These are phyloP conservation scores for Microtus oregoni DNA, from an alignment of 2,113 vertebrate genomes.

Conservation along the genomic window DNA sequence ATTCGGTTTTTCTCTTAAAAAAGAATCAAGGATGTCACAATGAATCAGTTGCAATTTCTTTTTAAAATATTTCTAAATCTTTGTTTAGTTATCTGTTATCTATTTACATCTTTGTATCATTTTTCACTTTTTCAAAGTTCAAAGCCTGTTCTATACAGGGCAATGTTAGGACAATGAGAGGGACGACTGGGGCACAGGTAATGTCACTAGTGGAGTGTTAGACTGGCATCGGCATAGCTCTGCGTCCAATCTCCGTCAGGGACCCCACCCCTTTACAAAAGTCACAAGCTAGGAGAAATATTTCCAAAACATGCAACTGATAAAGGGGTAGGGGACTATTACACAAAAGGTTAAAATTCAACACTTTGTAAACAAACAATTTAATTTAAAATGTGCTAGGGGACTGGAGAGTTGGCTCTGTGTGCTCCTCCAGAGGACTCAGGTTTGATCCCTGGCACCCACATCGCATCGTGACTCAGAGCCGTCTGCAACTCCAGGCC, in stretches of 20 bases:
- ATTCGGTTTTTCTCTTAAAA: constrained; percentile 1
- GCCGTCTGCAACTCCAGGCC: not conserved
- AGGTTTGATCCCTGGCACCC: not conserved
- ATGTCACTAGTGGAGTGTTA: no score
- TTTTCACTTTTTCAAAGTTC: not conserved
- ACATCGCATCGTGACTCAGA: not conserved
- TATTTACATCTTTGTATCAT: not conserved
- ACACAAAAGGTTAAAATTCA: not conserved
- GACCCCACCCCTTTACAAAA: not conserved
- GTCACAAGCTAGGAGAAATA: not conserved
- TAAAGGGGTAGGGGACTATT: not conserved
- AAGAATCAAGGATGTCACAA: not conserved
- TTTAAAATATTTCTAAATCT: not conserved
- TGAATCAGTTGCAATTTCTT: not conserved
- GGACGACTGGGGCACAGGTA: not conserved
- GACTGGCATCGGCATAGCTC: not conserved
- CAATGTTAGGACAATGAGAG: not conserved
- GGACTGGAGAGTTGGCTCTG: not conserved
- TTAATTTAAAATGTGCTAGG: not conserved
- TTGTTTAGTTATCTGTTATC: not conserved
- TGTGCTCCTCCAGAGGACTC: not conserved
- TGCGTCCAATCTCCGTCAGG: not conserved
- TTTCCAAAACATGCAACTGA: not conserved
- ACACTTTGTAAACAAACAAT: not conserved
- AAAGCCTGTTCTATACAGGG: not conserved